Evolutionary conservation across 2,888 invertebrate species (phyloP), one percentile per base, ranked within the genome.

Genomic region (Caenorhabditis imperialis): DNA sequence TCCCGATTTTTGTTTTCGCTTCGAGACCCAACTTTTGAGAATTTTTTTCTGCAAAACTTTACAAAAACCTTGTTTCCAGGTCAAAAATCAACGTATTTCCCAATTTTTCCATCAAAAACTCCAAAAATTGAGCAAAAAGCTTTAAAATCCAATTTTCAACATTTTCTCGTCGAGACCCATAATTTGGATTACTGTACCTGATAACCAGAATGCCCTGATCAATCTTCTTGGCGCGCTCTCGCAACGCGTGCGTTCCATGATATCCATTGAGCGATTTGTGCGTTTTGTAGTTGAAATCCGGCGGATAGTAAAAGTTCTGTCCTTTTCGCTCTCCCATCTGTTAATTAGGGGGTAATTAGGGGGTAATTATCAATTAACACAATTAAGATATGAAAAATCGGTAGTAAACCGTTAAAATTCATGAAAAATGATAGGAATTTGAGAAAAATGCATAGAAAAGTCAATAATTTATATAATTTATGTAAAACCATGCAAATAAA

Each of bases 291-390:
- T 98, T 94, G 90, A 97, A 99, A 90, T 99, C 98, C 12, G 99
- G 98, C 78, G 99, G 99, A 88, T 99, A 99, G 88, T 99, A 99
- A 83, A 94, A 93, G 89, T 99, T 99, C 84, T 93, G 93, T 42
- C 97, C 83, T 90, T 99, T 99, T 37, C 99, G 92, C 91, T 99
- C 99, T 89, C 97, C 99, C 99, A 87, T 87, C 48, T 76, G 42
- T n/a, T n/a, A n/a, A n/a, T n/a, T n/a, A n/a, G n/a, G n/a, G n/a
- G n/a, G n/a, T n/a, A n/a, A n/a, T 30, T 23, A 30, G 22, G 16
- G 16, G 10, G 5, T 40, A 40, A 22, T 27, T 42, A n/a, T 20
- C 12, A 1, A 22, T 14, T 23, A 55, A 48, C 27, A 48, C 4
- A 38, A 40, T 42, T 16, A 48, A 50, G 20, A 40, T 55, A 40